Evolutionary conservation across 2,113 vertebrate genomes (phyloP), one percentile per base, ranked within the genome.

Genomic region (Verasper variegatus): DNA sequence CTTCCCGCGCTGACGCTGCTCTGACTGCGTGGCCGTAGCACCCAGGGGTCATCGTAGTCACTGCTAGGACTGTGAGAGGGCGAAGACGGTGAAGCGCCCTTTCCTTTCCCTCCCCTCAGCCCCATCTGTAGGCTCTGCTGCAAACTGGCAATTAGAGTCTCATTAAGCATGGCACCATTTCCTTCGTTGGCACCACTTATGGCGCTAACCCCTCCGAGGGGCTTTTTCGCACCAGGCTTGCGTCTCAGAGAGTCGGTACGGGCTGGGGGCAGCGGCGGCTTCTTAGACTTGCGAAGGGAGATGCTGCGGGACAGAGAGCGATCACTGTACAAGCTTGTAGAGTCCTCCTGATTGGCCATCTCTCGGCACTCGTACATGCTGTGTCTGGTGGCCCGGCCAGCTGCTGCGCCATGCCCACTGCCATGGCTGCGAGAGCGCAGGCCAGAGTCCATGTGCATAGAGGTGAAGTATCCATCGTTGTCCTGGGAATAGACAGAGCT

Each of bases 11-110:
- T 98, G 68, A 96, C 88, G 0, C 96, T 97, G 77, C 98, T 99
- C 71, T 98, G 98, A 89, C 97, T 98, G 77, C 97, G 95, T 0
- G 96, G 95, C 1, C 97, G 95, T 4, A 97, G 81, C 81, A 96
- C 92, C 97, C 98, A 99, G 3, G 97, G 96, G 87, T 99, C 97
- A 13, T 98, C 97, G 0, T 96, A 96, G 91, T 99, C 98, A 3
- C 97, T 98, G 93, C 95, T 95, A 26, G 97, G 96, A 79, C 97
- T 97, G 74, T 97, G 96, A 6, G 97, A 97, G n/a, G 96, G 95
- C 0, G 97, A 97, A 0, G 96, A 96, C 17, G 95, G 94, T 15
- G 95, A 95, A 18, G 95, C 81, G 0, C 94, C 96, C 82, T 94
- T 95, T 61, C 93, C 93, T 52, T 95, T 94, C 24, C 84, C 84